Base-by-base conservation (phyloP, 2,797 vertebrate genomes). In the Podargus strigoides region DNA sequence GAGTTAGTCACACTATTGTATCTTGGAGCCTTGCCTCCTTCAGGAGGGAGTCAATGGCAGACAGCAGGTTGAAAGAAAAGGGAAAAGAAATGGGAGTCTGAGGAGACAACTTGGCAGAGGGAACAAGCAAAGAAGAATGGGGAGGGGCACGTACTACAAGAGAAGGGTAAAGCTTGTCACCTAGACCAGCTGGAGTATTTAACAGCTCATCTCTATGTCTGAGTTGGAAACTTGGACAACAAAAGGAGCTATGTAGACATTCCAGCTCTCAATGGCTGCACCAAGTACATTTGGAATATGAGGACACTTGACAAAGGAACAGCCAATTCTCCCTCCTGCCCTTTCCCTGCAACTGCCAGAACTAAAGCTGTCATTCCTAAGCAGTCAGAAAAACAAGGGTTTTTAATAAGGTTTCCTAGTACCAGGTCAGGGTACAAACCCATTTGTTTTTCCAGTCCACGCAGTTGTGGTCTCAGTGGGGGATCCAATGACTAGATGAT, bases 51-150 rank as follows among this genome's bases (percentile, higher is more conserved):
- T 53, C 59, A 66, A 24, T 2, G 6, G 36, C 59, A 86, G 62
- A 46, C 24, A 55, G 39, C 10, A 9, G 3, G 12, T 17, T 0
- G 0, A 52, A 28, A n/a, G 50, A 55, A 84, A 84, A 68, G 10
- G 7, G 36, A 30, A 74, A 79, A 63, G 7, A 34, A 66, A 24
- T 2, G 1, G 28, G 41, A 74, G 24, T 6, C 28, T 39, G 12
- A 13, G 27, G 7, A 89, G 26, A n/a, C 16, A 24, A 28, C 27
- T 18, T 27, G 10, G 36, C 20, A 32, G 5, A 58, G 19, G 6
- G 21, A 86, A 52, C 4, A 37, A 66, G 27, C n/a, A 8, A 34
- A 62, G 46, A 62, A 41, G 28, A 67, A 73, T 4, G 6, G 10
- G 69, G 39, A 58, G 3, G 5, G 3, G 14, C 5, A 27, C 39